phyloP scores from a whole-genome alignment of 2,113 vertebrate species.

The Aspidoscelis tigris region DNA sequence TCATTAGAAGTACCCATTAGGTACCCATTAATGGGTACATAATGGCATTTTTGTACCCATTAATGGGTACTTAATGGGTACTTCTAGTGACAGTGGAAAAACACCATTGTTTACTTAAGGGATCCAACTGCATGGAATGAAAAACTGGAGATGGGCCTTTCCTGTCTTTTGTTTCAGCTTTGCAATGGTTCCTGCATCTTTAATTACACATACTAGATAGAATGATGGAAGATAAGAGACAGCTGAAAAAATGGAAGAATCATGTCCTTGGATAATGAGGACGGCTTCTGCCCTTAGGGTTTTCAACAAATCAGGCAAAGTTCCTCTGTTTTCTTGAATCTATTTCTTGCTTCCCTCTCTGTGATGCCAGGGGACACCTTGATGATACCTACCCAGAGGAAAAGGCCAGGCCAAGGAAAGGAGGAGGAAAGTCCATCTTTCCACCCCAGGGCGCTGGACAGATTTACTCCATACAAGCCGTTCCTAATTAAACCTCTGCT shows the following conservation, averaged over 20 bases:
- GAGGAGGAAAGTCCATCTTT: background rate
- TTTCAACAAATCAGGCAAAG: fast-evolving
- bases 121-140: constrained; percentile 38
- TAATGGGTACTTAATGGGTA: too few species aligned
- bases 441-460: background rate
- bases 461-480: background rate
- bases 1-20: too few species aligned
- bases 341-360: fast-evolving
- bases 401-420: background rate
- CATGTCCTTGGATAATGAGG: background rate
- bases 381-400: background rate
- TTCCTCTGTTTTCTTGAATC: background rate
- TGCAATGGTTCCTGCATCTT: constrained; percentile 43
- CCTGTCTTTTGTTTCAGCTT: constrained; percentile 37
- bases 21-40: too few species aligned
- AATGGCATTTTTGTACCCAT: too few species aligned
- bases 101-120: constrained; percentile 40
- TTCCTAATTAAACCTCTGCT: constrained; percentile 24
- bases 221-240: background rate
- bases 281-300: constrained; percentile 8
- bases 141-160: constrained; percentile 25
- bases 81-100: too few species aligned
- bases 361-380: constrained; percentile 8
- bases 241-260: constrained; percentile 9
- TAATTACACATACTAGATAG: constrained; percentile 46